Evolutionary conservation across 2,113 vertebrate species (phyloP), one percentile per base, ranked within the genome.

Genomic region (Camelus bactrianus): DNA sequence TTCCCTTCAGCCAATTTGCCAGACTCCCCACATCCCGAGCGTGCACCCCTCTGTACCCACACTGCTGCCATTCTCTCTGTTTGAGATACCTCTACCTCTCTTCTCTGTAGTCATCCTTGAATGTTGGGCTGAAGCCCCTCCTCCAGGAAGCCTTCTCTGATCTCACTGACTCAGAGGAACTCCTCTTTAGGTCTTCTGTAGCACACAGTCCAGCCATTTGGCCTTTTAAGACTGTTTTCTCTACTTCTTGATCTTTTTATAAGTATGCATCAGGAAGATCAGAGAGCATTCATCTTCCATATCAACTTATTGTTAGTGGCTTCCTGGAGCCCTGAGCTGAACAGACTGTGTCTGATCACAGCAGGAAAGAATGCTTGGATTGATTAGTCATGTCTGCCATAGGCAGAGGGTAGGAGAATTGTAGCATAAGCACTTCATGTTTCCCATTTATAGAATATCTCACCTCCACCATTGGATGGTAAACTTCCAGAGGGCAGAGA

Each of bases 311-410:
- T 56, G 13, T 3, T 32, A 10, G 32, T 72, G 12, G 54, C 86
- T 95, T 80, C 46, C 24, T 56, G 2, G 70, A 89, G 69, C 69
- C 54, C 48, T 70, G 72, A 90, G 82, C 16, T 58, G 42, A 77
- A 60, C 1, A 32, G 19, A 14, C 50, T 30, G 1, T 67, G 24
- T n/a, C 82, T 46, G 75, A 89, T 22, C 50, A 67, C n/a, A 58
- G 46, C 46, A 84, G 60, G 50, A 65, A 92, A n/a, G 50, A 62
- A 90, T 28, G 30, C 42, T 93, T 83, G 28, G 24, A 81, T 93
- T 0, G 15, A 93, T 91, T 77, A 82, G 54, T 81, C 2, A 3
- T 69, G 92, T 67, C 82, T 77, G 72, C 85, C 4, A 2, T 20
- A 60, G 67, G 14, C 48, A 67, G 1, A 62, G 24, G 38, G 35